Evolutionary conservation across 2,888 invertebrate genomes (phyloP), one percentile per base, ranked within the genome.

Genomic region (Emmelina monodactyla): DNA sequence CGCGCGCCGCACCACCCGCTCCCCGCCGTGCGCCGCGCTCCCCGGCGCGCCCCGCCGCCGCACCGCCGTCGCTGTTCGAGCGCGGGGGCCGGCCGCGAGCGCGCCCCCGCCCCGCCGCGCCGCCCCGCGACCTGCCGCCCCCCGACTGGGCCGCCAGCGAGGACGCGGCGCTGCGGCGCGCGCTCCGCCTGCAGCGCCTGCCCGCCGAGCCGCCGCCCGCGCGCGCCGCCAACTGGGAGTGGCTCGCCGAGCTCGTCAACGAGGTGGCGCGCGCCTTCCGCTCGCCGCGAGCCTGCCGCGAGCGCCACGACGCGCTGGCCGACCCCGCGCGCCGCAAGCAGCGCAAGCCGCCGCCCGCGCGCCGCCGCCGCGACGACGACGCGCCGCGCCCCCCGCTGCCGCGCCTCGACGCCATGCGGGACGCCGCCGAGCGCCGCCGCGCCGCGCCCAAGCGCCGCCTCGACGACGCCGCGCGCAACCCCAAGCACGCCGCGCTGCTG

Each of bases 141-240:
- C 86, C 89, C 45, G 94, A 94, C 50, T 97, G 97, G 97, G 83
- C 89, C 44, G 86, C 94, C 39, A 87, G 91, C 58, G 97, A 97
- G 70, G 97, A 97, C 66, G 89, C 91, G 82, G 88, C 91, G 15
- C 82, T 97, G 37, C 79, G 96, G 11, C 91, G 92, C 72, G 92
- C 92, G 1, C 81, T 90, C 32, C 88, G 89, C 45, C 82, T 85
- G 51, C 89, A 89, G 67, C 68, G 69, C 14, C 56, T 69, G 54
- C 73, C 82, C 89, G 44, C 84, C 88, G 65, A 85, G 88, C 38
- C 71, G 51, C 60, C 76, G 88, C 39, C 89, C 89, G 41, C 92
- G 90, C 94, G 93, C 58, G 89, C 89, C 15, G 91, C 94, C 30
- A 98, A 98, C 79, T 98, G 97, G 97, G 97, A 98, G 63, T 85